A percentile compares a stretch with the other conserved stretches of the same genome.
These are phyloP conservation scores for Anabacerthia variegaticeps DNA, from an alignment of 2,797 vertebrate genomes.

Conservation along the genomic window DNA sequence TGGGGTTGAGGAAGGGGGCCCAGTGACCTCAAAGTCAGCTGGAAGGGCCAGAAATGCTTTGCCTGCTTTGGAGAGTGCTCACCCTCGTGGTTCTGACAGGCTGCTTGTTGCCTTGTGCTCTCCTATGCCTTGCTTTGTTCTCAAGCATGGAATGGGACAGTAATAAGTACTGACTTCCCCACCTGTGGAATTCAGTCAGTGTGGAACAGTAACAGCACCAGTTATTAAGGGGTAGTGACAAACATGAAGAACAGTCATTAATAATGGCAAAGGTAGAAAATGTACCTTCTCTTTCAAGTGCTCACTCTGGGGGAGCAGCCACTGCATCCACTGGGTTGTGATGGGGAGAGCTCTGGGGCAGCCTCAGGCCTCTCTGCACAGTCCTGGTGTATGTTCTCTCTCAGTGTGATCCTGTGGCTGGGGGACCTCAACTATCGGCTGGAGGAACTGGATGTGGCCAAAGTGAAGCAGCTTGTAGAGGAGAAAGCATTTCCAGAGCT, in stretches of 20 bases:
- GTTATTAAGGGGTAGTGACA: neutral
- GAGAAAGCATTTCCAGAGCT: slow-evolving; percentile 87
- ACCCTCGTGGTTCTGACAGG: neutral
- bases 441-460: slow-evolving; percentile 87
- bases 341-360: neutral
- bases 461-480: slow-evolving; percentile 88
- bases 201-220: neutral
- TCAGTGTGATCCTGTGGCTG: slow-evolving; percentile 91
- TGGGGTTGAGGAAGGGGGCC: neutral
- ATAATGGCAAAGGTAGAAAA: neutral
- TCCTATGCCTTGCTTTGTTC: neutral
- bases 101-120: neutral
- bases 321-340: neutral
- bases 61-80: neutral
- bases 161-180: neutral
- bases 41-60: neutral
- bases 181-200: neutral
- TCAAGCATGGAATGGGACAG: neutral
- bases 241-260: neutral
- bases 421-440: slow-evolving; percentile 98
- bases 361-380: neutral
- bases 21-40: accelerated
- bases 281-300: neutral
- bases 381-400: slow-evolving; percentile 36
- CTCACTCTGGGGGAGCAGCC: neutral